Evolutionary conservation across 1,140 invertebrate species (phyloP).

Genomic region (Drosophila pallidifrons): DNA sequence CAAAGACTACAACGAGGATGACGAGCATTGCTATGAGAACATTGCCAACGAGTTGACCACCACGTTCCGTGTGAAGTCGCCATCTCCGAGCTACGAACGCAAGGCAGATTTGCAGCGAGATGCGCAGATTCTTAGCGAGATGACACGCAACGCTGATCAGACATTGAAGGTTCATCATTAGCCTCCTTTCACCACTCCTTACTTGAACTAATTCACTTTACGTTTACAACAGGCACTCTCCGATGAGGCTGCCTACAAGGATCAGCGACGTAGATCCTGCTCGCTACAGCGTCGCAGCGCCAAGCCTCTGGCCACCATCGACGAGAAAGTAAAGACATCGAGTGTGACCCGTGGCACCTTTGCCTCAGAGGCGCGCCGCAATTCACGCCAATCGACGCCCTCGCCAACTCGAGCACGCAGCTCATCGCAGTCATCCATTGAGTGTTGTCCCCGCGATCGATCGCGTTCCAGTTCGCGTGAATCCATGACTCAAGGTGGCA

Average conservation of each 20-base stretch:
- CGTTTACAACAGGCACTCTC: slow-evolving; percentile 63
- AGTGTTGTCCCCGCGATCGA: slow-evolving; percentile 78
- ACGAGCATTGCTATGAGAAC: slow-evolving; percentile 78
- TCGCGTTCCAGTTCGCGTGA: slow-evolving; percentile 80
- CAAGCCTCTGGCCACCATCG: slow-evolving; percentile 80
- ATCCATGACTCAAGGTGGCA: slow-evolving; percentile 70
- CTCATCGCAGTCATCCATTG: slow-evolving; percentile 79
- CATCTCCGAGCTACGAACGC: slow-evolving; percentile 67
- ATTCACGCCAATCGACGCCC: slow-evolving; percentile 68
- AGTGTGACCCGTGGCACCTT: slow-evolving; percentile 72
- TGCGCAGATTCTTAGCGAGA: slow-evolving; percentile 79
- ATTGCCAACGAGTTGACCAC: slow-evolving; percentile 77
- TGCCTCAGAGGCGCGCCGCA: slow-evolving; percentile 74
- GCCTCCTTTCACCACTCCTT: not conserved
- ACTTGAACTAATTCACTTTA: not conserved
- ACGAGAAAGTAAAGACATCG: slow-evolving; percentile 66
- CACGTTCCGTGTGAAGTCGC: slow-evolving; percentile 72
- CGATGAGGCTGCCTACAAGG: slow-evolving; percentile 78
- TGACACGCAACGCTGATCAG: slow-evolving; percentile 82
- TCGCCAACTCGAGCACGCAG: slow-evolving; percentile 73
- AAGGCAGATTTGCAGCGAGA: slow-evolving; percentile 78
- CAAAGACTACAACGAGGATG: slow-evolving; percentile 49
- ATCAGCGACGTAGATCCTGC: slow-evolving; percentile 76
- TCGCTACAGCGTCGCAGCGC: slow-evolving; percentile 73
- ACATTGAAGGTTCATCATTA: slow-evolving; percentile 76